phyloP scores from a whole-genome alignment of 1,140 invertebrate genomes.

The Bombus polaris region DNA sequence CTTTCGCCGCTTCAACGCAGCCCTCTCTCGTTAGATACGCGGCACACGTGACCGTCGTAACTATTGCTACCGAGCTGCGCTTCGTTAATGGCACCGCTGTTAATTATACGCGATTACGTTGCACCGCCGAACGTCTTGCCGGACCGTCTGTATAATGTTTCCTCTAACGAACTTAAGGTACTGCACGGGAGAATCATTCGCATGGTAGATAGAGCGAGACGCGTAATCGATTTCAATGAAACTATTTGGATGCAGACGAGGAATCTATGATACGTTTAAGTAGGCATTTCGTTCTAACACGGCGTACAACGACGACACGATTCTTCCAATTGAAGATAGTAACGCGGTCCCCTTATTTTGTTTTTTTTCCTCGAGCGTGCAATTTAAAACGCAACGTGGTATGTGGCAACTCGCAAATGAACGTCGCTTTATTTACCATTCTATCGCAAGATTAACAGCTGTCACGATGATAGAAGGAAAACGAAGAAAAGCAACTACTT shows the following conservation, averaged over 20 bases:
- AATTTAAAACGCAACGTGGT: too few species aligned
- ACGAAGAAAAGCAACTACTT: not conserved
- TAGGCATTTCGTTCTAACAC: not conserved
- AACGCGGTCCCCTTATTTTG: not conserved
- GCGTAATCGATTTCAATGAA: not conserved
- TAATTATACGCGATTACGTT: constrained; percentile 14
- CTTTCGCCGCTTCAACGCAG: not conserved
- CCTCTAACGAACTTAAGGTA: not conserved
- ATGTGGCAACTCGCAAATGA: not conserved
- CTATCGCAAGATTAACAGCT: not conserved
- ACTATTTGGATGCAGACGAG: not conserved
- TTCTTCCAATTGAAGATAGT: not conserved
- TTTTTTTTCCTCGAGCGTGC: not conserved
- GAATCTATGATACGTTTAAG: not conserved
- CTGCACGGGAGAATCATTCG: not conserved
- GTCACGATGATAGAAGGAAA: not conserved
- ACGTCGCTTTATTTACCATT: not conserved
- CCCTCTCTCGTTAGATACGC: not conserved
- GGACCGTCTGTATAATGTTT: not conserved
- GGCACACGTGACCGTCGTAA: constrained; percentile 8
- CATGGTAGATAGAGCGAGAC: not conserved
- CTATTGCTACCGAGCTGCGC: not conserved
- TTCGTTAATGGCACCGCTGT: constrained; percentile 4
- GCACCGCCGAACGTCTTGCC: not conserved
- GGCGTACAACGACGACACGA: not conserved